Base-by-base conservation (phyloP, 2,797 vertebrate species). In the Hoplostethus atlanticus region DNA sequence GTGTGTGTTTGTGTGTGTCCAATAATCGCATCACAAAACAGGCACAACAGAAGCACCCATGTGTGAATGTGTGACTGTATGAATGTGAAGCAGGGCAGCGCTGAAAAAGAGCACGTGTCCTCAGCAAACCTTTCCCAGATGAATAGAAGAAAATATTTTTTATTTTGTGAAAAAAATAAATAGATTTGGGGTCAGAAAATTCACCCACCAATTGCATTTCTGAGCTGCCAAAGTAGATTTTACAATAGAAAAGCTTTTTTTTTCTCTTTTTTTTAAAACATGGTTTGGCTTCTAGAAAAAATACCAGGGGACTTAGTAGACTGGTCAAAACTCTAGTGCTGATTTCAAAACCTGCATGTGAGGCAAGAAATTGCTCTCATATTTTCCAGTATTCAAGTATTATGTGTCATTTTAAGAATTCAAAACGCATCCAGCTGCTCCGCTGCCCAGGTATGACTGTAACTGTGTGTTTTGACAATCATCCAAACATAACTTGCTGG, bases 381-480 rank as follows among this genome's bases (percentile, higher is more conserved):
- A 44, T 60, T 16, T 36, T 64, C 21, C 17, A 54, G 6, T 11
- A 48, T n/a, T 66, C 25, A 9, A 50, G 16, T 16, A 56, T 17
- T 3, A 64, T 71, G 40, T 44, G 60, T 62, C 55, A 77, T 21
- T 66, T 77, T 61, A 51, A 55, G 64, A 48, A 55, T 58, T 68
- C 59, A 30, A 64, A 67, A 64, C 34, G 65, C 48, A 63, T 59
- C 61, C 69, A 77, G 72, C 72, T 71, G 71, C 65, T 68, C n/a
- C 1, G 42, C 64, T 72, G 73, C 62, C 64, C 69, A 79, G 73
- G 66, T 81, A 65, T 59, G 66, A 67, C 68, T 81, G 31, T 57
- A 65, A 82, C 79, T 77, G 56, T 84, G 57, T 67, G 70, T 64
- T 74, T 68, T 81, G 70, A 76, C 76, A 78, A 66, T 25, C 67